These are phyloP conservation scores for Mylabris phalerata DNA, from an alignment of 1,140 invertebrate species.

Conservation along the genomic window DNA sequence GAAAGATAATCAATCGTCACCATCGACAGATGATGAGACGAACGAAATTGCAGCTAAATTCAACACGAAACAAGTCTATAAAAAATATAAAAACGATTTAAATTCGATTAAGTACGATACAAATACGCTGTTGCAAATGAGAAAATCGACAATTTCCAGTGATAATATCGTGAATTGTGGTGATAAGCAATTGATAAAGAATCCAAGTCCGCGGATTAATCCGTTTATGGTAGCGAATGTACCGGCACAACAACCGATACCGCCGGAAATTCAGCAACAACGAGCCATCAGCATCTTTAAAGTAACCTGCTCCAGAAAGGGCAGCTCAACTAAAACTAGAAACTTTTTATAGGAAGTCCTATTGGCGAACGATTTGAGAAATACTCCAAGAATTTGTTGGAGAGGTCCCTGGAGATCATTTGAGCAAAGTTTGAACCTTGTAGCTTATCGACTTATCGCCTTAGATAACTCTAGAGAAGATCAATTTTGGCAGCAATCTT, in stretches of 20 bases:
- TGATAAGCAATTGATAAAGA: constrained; percentile 22
- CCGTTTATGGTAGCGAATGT: constrained; percentile 47
- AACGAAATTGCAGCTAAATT: constrained; percentile 43
- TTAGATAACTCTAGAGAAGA: no score
- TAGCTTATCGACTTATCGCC: no score
- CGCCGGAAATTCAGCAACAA: constrained; percentile 69
- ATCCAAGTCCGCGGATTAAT: constrained; percentile 35
- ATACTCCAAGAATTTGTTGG: no score
- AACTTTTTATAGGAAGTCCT: no score
- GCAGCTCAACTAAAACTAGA: no score
- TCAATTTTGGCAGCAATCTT: no score
- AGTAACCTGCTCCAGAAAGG: constrained; percentile 42
- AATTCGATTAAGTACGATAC: constrained; percentile 44
- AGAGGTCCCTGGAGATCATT: no score
- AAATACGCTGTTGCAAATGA: constrained; percentile 46
- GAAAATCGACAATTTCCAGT: constrained; percentile 39
- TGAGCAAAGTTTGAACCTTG: no score
- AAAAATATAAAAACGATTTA: constrained; percentile 43
- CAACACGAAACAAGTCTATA: constrained; percentile 39
- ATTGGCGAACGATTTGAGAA: no score
- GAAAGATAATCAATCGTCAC: constrained; percentile 4
- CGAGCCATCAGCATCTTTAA: constrained; percentile 70
- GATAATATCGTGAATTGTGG: constrained; percentile 28
- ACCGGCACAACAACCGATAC: constrained; percentile 52
- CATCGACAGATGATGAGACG: constrained; percentile 38